Conservation (phyloP, 2,797 vertebrate genomes). For the Melopsittacus undulatus region DNA sequence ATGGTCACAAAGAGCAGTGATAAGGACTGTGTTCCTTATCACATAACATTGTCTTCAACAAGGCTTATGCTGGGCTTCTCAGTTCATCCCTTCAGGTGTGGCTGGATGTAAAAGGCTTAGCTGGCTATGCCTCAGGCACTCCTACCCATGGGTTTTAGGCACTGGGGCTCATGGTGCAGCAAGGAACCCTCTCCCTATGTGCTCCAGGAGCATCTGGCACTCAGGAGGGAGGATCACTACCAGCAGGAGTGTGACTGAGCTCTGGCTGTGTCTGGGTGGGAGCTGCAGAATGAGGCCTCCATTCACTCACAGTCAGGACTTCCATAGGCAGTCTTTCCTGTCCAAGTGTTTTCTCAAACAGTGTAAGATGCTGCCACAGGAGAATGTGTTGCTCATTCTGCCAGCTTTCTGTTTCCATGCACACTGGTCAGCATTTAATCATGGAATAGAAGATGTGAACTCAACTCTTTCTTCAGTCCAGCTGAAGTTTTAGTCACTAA, state of each 20-base stretch:
- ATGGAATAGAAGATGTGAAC: neutral
- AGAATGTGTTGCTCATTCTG: neutral
- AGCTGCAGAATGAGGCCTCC: neutral
- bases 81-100: neutral
- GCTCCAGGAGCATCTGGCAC: accelerated
- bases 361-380: neutral
- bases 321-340: neutral
- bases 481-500: neutral
- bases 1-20: neutral
- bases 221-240: neutral
- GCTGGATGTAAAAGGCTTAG: neutral
- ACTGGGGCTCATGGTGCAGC: neutral
- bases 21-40: neutral
- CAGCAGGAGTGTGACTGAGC: neutral
- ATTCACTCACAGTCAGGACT: accelerated
- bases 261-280: accelerated
- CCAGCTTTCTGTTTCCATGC: neutral
- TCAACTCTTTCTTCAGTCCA: neutral
- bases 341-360: neutral
- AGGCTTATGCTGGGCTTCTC: accelerated
- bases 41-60: neutral
- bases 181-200: neutral
- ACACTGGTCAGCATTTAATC: neutral
- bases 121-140: neutral
- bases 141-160: neutral